Base-by-base conservation (phyloP, 1,140 invertebrate genomes). In the Halictus rubicundus region DNA sequence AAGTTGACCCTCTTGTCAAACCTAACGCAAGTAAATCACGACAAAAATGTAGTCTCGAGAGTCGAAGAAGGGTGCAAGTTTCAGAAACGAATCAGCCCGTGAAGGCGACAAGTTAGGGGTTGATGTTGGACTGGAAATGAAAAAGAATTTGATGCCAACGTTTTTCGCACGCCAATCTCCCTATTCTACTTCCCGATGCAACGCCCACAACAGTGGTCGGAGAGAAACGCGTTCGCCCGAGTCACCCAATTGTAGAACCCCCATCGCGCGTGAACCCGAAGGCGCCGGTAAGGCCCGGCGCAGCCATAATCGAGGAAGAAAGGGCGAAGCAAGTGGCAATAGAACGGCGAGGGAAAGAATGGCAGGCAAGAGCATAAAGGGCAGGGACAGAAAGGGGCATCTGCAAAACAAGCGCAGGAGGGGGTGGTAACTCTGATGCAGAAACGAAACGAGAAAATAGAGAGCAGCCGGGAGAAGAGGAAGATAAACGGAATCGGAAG, bases 361-460 rank as follows among this genome's bases (percentile, higher is more conserved):
- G 49, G n/a, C 49, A 52, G 49, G 49, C 49, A 2, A 16, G 49
- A 21, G 19, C 6, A 25, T 46, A n/a, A 42, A 70, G 46, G 16
- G 27, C 52, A 32, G 42, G 19, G 42, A 32, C 23, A 71, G 25
- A 64, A 71, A 63, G 32, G 23, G 60, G 27, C 68, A 71, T 54
- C 59, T 46, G 61, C 76, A 37, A 75, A 73, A 71, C 69, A 61
- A 70, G 57, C 19, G 32, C 21, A 27, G 57, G 21, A 52, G 3
- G n/a, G 6, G 21, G 23, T 4, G 60, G 42, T 46, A 32, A 32
- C 32, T 32, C 5, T 32, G 10, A 27, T 5, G 23, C n/a, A n/a
- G 25, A n/a, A 69, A 25, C 46, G 39, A 27, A 23, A 74, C 14
- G 27, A 19, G 59, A 66, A 54, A 23, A 37, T 6, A 16, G 23